Evolutionary conservation across 2,888 invertebrate species (phyloP).

Genomic region (Clanis bilineata): DNA sequence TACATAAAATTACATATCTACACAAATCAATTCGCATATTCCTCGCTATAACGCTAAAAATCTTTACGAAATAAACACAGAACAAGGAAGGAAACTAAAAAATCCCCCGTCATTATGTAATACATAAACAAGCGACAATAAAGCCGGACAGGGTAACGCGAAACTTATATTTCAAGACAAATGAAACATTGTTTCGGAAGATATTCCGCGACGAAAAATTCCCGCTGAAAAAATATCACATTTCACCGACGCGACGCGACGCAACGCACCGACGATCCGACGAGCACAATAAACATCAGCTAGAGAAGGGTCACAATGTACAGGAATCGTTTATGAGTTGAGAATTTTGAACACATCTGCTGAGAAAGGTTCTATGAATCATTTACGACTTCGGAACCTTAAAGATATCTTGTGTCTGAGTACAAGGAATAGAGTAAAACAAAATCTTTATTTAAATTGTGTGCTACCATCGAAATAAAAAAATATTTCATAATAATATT

Average conservation of each 20-base stretch:
- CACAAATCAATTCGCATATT: no score
- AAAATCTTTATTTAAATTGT: no score
- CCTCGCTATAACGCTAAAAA: no score
- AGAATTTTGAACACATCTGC: neutral
- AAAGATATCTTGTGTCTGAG: no score
- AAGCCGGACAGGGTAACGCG: constrained; percentile 1
- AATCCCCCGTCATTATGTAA: neutral
- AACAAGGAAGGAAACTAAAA: neutral
- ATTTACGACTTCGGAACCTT: no score
- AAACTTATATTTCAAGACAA: constrained; percentile 15
- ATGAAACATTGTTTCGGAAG: constrained; percentile 28
- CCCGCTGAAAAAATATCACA: constrained; percentile 17
- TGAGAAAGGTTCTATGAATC: no score
- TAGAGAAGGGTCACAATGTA: neutral
- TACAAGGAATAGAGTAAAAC: no score
- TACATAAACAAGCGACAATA: constrained; percentile 8
- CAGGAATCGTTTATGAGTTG: neutral
- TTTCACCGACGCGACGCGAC: constrained; percentile 14
- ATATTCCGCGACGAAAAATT: constrained; percentile 21
- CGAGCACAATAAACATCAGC: neutral
- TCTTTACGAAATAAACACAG: neutral
- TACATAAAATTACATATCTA: no score
- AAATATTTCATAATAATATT: no score
- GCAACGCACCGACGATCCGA: constrained; percentile 1
- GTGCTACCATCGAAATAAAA: no score